Evolutionary conservation across 2,888 invertebrate species (phyloP).

Genomic region (Drosophila neotestacea): DNA sequence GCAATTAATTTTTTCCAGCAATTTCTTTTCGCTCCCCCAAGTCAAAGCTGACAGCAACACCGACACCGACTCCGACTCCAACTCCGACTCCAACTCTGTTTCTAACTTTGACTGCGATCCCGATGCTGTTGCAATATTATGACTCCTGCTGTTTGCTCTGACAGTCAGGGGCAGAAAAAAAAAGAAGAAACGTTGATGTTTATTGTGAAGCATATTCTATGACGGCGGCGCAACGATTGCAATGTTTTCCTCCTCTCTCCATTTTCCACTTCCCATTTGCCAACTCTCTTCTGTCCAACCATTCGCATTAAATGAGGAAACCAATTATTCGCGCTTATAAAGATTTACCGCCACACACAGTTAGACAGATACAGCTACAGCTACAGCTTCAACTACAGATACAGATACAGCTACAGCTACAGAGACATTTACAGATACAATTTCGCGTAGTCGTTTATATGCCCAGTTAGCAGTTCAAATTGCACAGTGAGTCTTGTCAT

Average conservation of each 20-base stretch:
- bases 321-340: conserved; percentile 84
- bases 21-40: conserved; percentile 70
- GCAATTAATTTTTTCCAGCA: conserved; percentile 85
- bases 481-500: conserved; percentile 37
- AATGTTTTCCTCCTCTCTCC: conserved; percentile 30
- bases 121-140: conserved; percentile 81
- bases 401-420: conserved; percentile 27
- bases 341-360: conserved; percentile 75
- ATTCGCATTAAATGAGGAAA: conserved; percentile 84
- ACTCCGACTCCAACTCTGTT: conserved; percentile 30
- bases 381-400: conserved; percentile 43
- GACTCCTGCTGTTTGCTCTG: conserved; percentile 79
- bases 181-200: conserved; percentile 63
- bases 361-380: conserved; percentile 38
- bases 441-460: conserved; percentile 44
- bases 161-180: conserved; percentile 41
- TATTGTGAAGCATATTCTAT: conserved; percentile 77
- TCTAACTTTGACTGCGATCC: conserved; percentile 46
- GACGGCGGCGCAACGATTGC: conserved; percentile 66
- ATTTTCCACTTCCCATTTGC: not conserved
- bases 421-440: conserved; percentile 36
- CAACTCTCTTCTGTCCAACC: conserved; percentile 50
- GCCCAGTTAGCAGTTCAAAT: conserved; percentile 35
- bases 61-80: conserved; percentile 31
- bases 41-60: conserved; percentile 58